Base-by-base conservation (phyloP, 2,888 invertebrate species). In the Cantharis nigra region DNA sequence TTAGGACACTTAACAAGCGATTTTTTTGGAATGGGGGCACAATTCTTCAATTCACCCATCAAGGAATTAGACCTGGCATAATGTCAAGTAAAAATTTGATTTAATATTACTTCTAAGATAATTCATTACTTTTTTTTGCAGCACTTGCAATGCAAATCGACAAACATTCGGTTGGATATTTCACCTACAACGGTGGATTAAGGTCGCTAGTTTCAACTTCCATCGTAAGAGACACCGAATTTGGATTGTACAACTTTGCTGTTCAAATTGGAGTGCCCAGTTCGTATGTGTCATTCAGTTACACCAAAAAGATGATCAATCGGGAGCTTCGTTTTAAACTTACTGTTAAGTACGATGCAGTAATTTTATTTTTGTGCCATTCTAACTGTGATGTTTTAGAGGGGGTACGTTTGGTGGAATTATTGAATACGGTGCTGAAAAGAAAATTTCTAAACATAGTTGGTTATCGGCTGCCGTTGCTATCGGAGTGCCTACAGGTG, bases 391-490 rank as follows among this genome's bases (percentile, higher is more conserved):
- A 76, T 20, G 64, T 74, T 79, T 72, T 86, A 96, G 96, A 88
- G 90, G 93, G 67, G 97, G 97, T 13, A 96, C 96, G 0, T 96
- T 97, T 87, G 98, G 98, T 7, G 94, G 94, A 3, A 90, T 95
- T 75, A 89, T 97, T 0, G 98, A 98, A 86, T 98, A 97, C 86
- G 97, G 97, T 0, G 95, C 95, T 1, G 97, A 98, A 85, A 98
- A 97, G 85, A 97, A 96, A 87, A 92, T 98, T 28, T 97, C 98
- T 0, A 94, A 96, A 87, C 96, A 97, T 85, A 98, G 96, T 86
- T 93, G 94, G 64, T 90, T 98, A 1, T 94, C 95, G 0, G 98
- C 97, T 1, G 92, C 96, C 0, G 94, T 98, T 63, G 92, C 93
- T 79, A 89, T 98, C 16, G 98, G 98, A 3, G 91, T 96, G 28